These are phyloP conservation scores for Musca vetustissima DNA, from an alignment of 1,140 invertebrate genomes.

Conservation along the genomic window DNA sequence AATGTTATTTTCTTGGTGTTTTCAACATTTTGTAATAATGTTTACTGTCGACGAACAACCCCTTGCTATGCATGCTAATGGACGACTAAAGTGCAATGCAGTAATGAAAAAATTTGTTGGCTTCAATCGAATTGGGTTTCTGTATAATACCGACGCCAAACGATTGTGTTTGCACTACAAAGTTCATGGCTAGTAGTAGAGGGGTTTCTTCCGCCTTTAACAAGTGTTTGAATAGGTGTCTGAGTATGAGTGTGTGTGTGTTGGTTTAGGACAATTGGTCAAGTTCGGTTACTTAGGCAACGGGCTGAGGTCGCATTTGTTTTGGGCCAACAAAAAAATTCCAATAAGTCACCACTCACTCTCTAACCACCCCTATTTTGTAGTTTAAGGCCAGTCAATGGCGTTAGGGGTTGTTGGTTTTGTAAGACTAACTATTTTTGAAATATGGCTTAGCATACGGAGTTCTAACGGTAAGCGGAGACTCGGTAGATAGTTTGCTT, in stretches of 20 bases:
- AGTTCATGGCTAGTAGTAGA: background rate
- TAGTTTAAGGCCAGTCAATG: too few relatives aligned
- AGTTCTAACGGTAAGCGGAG: too few relatives aligned
- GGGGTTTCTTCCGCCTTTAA: background rate
- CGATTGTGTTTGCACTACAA: too few relatives aligned
- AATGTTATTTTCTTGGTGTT: slow-evolving; percentile 5
- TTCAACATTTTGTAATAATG: background rate
- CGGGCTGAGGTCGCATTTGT: background rate
- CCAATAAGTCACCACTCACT: slow-evolving; percentile 36
- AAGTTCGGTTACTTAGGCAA: slow-evolving; percentile 20
- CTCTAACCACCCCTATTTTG: slow-evolving; percentile 33
- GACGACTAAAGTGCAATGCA: too few relatives aligned
- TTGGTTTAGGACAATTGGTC: slow-evolving; percentile 8
- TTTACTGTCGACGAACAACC: background rate
- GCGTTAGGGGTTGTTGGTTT: too few relatives aligned
- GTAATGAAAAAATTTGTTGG: too few relatives aligned
- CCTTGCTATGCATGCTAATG: slow-evolving; percentile 7
- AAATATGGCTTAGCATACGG: too few relatives aligned
- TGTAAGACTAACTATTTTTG: too few relatives aligned
- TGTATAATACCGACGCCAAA: too few relatives aligned
- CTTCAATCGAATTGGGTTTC: too few relatives aligned
- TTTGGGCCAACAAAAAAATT: background rate
- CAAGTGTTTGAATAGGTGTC: background rate
- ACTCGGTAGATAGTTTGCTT: too few relatives aligned
- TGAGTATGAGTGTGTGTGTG: background rate